Conservation (phyloP, 2,888 invertebrate genomes). For the Macropis europaea region DNA sequence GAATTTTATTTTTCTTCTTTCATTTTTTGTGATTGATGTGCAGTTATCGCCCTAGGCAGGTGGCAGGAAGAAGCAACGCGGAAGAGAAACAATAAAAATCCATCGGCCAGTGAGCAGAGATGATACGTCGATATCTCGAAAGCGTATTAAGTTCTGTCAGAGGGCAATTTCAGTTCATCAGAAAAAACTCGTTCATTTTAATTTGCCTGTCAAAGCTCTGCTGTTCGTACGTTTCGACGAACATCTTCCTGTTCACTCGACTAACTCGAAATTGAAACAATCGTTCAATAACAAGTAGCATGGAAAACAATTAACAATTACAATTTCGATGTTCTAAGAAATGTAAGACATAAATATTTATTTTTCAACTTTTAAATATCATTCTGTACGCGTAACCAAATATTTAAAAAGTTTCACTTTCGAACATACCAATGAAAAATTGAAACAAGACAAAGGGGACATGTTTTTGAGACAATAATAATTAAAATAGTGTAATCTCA, state of each 20-base stretch:
- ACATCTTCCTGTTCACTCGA: constrained; percentile 4
- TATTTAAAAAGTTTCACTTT: too few relatives aligned
- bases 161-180: constrained; percentile 42
- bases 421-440: too few relatives aligned
- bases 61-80: constrained; percentile 36
- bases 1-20: constrained; percentile 12
- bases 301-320: neutral
- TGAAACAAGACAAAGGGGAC: too few relatives aligned
- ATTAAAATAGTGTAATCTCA: neutral
- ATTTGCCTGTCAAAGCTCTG: constrained; percentile 45
- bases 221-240: neutral
- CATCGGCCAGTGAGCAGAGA: constrained; percentile 38
- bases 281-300: neutral
- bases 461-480: too few relatives aligned
- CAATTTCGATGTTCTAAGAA: too few relatives aligned
- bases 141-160: constrained; percentile 59
- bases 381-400: too few relatives aligned
- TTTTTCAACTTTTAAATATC: too few relatives aligned
- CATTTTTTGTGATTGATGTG: constrained; percentile 7
- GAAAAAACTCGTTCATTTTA: constrained; percentile 43
- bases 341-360: too few relatives aligned
- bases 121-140: constrained; percentile 56
- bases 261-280: constrained; percentile 16
- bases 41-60: constrained; percentile 15
- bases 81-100: constrained; percentile 55